phyloP scores from a whole-genome alignment of 2,113 vertebrate genomes.

The Anhinga anhinga region DNA sequence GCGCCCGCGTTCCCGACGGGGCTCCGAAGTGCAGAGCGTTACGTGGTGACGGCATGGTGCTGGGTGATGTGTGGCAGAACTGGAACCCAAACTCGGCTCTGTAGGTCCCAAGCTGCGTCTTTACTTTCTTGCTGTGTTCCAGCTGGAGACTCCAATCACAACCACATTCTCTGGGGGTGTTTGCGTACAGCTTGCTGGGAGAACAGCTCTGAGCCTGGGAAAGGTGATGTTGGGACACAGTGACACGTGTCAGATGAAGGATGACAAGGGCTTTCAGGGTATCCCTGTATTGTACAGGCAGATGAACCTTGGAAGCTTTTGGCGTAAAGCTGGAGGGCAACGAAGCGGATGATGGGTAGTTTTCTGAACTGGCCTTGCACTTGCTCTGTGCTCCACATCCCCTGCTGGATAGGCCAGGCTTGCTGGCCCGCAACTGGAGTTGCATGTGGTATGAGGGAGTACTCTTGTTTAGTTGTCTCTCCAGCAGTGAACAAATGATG shows the following conservation, averaged over 20 bases:
- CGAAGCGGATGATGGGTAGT: background rate
- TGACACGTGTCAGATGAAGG: background rate
- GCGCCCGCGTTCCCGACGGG: background rate
- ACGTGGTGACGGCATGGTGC: background rate
- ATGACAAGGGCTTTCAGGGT: background rate
- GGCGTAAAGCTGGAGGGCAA: background rate
- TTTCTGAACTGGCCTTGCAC: background rate
- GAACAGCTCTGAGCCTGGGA: background rate
- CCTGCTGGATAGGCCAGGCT: background rate
- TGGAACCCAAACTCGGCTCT: background rate
- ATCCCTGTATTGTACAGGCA: background rate
- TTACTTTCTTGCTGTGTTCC: background rate
- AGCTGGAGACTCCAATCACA: background rate
- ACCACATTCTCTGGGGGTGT: rapidly evolving
- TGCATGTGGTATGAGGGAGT: background rate
- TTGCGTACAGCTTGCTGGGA: background rate
- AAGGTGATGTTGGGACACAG: background rate
- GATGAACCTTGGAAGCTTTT: background rate
- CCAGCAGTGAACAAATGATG: background rate
- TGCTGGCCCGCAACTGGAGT: background rate
- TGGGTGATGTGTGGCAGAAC: background rate
- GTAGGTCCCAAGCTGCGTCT: background rate
- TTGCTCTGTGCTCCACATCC: background rate
- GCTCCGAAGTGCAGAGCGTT: background rate
- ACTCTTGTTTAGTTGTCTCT: background rate